Conservation (phyloP, 2,888 invertebrate species). For the Andrena hattorfiana region DNA sequence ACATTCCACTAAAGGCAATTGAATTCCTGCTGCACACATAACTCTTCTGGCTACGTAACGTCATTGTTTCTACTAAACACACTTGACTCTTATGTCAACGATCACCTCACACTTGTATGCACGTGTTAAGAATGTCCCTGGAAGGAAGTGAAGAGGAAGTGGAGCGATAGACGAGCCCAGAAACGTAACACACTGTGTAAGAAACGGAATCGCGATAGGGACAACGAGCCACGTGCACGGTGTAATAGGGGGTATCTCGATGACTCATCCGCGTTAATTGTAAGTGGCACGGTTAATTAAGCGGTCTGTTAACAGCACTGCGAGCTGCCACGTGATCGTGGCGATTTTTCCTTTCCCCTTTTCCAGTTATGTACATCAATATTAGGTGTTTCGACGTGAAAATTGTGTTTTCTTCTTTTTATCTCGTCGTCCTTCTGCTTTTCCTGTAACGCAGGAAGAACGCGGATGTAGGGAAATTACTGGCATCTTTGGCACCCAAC, state of each 20-base stretch:
- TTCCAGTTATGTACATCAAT: too few species aligned
- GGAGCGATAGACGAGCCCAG: not conserved
- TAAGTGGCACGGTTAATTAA: constrained; percentile 23
- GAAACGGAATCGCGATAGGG: constrained; percentile 1
- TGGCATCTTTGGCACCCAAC: too few species aligned
- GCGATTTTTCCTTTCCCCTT: not conserved
- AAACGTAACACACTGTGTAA: not conserved
- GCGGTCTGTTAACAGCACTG: constrained; percentile 6
- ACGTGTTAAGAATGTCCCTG: not conserved
- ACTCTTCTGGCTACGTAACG: not conserved
- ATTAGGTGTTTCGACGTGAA: too few species aligned
- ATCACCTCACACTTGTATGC: not conserved
- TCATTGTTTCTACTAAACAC: constrained; percentile 1
- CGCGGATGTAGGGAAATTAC: not conserved
- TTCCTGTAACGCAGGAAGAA: not conserved
- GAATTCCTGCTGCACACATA: not conserved
- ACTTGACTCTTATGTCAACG: constrained; percentile 4
- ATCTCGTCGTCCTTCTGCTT: not conserved
- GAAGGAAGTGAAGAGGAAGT: not conserved
- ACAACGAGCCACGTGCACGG: not conserved
- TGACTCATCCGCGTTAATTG: constrained; percentile 55
- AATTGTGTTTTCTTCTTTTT: not conserved
- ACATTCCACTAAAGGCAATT: too few species aligned
- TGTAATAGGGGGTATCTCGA: constrained; percentile 11
- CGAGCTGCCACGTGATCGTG: not conserved